These are phyloP conservation scores for Spizaetus ornatus DNA, from an alignment of 2,113 vertebrate genomes.

Conservation along the genomic window DNA sequence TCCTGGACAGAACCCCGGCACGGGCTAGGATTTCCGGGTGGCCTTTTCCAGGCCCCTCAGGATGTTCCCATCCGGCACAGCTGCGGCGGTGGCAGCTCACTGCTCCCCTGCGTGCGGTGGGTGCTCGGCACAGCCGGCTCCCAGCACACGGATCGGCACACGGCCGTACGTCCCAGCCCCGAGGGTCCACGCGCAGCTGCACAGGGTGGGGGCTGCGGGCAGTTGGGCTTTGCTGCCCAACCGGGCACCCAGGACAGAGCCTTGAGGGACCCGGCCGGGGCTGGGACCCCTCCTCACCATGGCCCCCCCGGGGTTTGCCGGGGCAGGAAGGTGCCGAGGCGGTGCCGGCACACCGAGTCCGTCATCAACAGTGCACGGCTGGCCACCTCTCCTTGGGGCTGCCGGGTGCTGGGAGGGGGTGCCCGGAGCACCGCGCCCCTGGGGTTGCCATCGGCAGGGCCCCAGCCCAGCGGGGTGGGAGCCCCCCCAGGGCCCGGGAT, in stretches of 20 bases:
- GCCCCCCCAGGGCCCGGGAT: not conserved
- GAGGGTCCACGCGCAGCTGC: fast-evolving
- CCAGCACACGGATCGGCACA: fast-evolving
- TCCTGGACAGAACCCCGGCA: fast-evolving
- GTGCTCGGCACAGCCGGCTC: not conserved
- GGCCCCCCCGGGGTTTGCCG: not conserved
- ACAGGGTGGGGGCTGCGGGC: not conserved
- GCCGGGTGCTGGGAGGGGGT: not conserved
- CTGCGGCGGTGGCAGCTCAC: fast-evolving
- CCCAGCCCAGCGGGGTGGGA: not conserved
- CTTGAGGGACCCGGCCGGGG: too few species aligned
- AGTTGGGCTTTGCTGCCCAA: too few species aligned
- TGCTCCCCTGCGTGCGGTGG: fast-evolving
- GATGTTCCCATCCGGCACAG: fast-evolving
- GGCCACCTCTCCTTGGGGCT: not conserved
- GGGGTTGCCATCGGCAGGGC: too few species aligned
- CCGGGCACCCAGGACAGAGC: not conserved
- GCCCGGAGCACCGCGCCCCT: not conserved
- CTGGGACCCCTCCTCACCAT: not conserved
- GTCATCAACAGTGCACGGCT: fast-evolving
- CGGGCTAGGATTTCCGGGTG: fast-evolving
- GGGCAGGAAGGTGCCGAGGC: not conserved
- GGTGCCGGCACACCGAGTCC: too few species aligned
- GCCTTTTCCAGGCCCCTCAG: fast-evolving
- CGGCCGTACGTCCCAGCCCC: fast-evolving